Evolutionary conservation across 2,888 invertebrate species (phyloP).

Genomic region (Chaetogeoica ovagalla): DNA sequence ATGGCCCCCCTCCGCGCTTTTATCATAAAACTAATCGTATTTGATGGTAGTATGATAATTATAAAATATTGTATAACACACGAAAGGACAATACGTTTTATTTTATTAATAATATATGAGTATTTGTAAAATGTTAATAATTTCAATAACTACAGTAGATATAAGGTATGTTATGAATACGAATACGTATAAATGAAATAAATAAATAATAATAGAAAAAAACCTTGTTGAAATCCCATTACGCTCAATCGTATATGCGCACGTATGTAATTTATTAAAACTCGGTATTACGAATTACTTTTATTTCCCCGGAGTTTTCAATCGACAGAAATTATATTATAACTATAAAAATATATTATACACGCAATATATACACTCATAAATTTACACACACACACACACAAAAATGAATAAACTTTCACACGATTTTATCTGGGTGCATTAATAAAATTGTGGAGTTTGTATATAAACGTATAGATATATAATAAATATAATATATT

Average conservation of each 20-base stretch:
- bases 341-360: no score
- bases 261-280: conserved; percentile 1
- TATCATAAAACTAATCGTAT: no score
- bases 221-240: background rate
- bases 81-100: no score
- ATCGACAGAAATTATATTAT: background rate
- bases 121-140: no score
- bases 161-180: background rate
- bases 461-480: background rate
- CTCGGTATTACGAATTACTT: background rate
- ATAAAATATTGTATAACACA: no score
- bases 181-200: background rate
- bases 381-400: background rate
- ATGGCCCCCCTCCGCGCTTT: no score
- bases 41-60: no score
- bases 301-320: conserved; percentile 4
- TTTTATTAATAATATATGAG: no score
- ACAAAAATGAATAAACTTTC: background rate
- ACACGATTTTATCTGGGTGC: background rate
- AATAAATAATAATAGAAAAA: background rate
- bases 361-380: background rate
- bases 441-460: background rate
- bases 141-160: no score
- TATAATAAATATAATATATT: background rate
- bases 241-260: background rate